Percentiles rank a stretch among this genome's conserved stretches.
Evolutionary conservation across 2,113 vertebrate species (phyloP).

Genomic region (Gila orcuttii): DNA sequence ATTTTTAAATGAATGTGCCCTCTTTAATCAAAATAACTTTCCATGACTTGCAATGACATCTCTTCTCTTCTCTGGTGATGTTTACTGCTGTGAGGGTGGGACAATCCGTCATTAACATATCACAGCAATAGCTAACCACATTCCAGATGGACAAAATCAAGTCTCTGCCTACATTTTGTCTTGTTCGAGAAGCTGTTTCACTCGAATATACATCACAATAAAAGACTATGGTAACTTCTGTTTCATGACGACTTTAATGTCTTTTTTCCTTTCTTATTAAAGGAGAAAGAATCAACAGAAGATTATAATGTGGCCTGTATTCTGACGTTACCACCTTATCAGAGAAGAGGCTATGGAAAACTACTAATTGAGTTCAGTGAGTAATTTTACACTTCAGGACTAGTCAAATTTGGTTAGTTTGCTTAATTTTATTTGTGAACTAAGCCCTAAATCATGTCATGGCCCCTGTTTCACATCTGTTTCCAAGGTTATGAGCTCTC

Average conservation of each 20-base stretch:
- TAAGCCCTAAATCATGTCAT: not conserved
- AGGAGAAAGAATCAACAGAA: constrained; percentile 94
- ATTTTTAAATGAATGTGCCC: too few species aligned
- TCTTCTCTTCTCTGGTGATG: too few species aligned
- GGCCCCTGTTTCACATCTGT: not conserved
- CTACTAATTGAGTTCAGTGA: constrained; percentile 94
- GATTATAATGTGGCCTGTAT: constrained; percentile 95
- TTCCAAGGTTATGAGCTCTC: constrained; percentile 89
- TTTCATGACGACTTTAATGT: not conserved
- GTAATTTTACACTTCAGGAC: constrained; percentile 68
- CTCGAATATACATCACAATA: too few species aligned
- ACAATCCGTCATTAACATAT: too few species aligned
- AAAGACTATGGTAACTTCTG: too few species aligned
- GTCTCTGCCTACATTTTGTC: too few species aligned
- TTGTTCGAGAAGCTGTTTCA: too few species aligned
- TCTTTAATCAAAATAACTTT: too few species aligned
- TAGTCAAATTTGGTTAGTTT: not conserved
- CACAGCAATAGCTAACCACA: too few species aligned
- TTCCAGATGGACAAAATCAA: too few species aligned
- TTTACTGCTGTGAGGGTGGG: too few species aligned
- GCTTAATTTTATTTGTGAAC: not conserved
- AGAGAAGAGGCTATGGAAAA: constrained; percentile 91
- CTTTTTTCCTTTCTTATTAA: not conserved
- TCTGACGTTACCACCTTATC: constrained; percentile 89
- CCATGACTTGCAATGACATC: too few species aligned